These are phyloP conservation scores for Myocastor coypus DNA, from an alignment of 2,113 vertebrate species.

Conservation along the genomic window DNA sequence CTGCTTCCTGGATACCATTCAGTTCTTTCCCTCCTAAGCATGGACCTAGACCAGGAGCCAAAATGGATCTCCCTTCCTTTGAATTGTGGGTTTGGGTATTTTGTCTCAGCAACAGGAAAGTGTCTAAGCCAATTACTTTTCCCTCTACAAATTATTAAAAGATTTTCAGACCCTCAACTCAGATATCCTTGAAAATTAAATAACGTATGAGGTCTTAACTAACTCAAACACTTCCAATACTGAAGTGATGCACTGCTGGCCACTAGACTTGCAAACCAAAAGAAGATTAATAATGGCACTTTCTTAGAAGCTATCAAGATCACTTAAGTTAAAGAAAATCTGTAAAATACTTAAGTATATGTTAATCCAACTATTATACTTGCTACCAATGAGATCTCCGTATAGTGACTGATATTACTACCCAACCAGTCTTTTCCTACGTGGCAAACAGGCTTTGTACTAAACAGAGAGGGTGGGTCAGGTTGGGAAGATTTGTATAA, in stretches of 20 bases:
- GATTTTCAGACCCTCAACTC: conserved; percentile 2
- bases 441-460: neutral
- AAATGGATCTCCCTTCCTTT: neutral
- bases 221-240: neutral
- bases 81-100: neutral
- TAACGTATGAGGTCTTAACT: neutral
- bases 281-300: neutral
- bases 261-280: conserved; percentile 15
- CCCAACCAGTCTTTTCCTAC: neutral
- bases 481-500: rapidly evolving
- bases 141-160: neutral
- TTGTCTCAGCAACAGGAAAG: neutral
- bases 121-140: neutral
- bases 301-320: neutral
- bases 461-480: neutral
- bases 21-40: neutral
- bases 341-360: neutral
- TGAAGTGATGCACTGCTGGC: neutral
- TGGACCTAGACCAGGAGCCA: neutral
- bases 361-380: neutral
- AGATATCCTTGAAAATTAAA: conserved; percentile 13
- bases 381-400: neutral
- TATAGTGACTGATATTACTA: neutral
- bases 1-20: neutral
- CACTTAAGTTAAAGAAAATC: neutral